These are phyloP conservation scores for Drosophila nr. medialis DNA, from an alignment of 2,888 invertebrate species.

Conservation along the genomic window DNA sequence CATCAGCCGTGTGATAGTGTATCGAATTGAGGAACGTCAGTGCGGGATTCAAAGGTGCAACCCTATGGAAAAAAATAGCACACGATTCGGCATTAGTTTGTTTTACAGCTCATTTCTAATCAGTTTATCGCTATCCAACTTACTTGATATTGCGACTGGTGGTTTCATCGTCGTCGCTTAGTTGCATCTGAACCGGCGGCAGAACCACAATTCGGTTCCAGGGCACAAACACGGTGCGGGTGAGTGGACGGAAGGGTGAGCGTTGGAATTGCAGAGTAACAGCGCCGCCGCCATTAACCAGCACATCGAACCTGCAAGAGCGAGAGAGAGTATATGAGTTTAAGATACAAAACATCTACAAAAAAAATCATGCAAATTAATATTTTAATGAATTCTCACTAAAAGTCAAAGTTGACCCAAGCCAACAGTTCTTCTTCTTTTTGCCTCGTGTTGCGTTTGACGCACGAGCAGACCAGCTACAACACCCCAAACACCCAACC, in stretches of 20 bases:
- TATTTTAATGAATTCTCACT: constrained; percentile 73
- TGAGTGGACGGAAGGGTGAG: constrained; percentile 95
- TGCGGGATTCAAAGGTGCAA: constrained; percentile 84
- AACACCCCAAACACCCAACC: neutral
- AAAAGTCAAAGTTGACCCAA: neutral
- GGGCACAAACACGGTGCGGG: constrained; percentile 96
- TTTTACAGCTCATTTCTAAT: neutral
- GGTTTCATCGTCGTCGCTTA: constrained; percentile 89
- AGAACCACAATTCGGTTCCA: constrained; percentile 98
- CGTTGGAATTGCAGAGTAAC: constrained; percentile 98
- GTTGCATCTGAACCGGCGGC: constrained; percentile 94
- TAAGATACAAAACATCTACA: constrained; percentile 10
- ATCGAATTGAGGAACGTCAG: constrained; percentile 85
- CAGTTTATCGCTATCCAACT: constrained; percentile 39
- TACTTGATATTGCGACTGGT: constrained; percentile 84
- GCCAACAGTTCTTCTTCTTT: neutral
- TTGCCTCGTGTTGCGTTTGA: constrained; percentile 27
- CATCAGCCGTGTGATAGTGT: constrained; percentile 84
- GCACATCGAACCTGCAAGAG: constrained; percentile 95
- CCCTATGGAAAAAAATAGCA: constrained; percentile 57
- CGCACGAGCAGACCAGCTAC: constrained; percentile 40
- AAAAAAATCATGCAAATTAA: constrained; percentile 76
- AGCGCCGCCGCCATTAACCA: constrained; percentile 99
- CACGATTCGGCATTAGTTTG: neutral
- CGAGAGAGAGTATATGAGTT: neutral